Evolutionary conservation across 2,113 vertebrate genomes (phyloP).

Genomic region (Sorex araneus): DNA sequence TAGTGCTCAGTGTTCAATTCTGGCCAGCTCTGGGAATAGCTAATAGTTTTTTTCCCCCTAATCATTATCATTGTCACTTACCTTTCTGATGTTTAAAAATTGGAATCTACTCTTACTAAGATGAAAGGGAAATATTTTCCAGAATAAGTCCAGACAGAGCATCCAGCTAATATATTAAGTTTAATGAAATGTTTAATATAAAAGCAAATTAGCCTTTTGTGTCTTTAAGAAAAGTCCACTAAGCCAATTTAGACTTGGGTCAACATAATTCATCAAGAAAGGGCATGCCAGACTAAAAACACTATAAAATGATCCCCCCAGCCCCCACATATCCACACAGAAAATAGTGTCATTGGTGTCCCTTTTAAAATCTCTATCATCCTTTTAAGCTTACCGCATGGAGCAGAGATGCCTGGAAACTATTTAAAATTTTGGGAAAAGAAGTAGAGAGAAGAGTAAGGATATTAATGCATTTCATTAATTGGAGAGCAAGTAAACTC

Average conservation of each 20-base stretch:
- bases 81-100: slow-evolving; percentile 19
- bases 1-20: too few relatives aligned
- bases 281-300: slow-evolving; percentile 54
- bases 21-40: too few relatives aligned
- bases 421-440: slow-evolving; percentile 78
- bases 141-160: slow-evolving; percentile 45
- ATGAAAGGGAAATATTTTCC: slow-evolving; percentile 61
- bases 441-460: slow-evolving; percentile 65
- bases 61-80: background rate
- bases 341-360: slow-evolving; percentile 54
- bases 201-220: slow-evolving; percentile 75
- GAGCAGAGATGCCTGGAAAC: slow-evolving; percentile 71
- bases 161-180: slow-evolving; percentile 69
- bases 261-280: slow-evolving; percentile 77
- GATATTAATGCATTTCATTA: slow-evolving; percentile 86
- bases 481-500: slow-evolving; percentile 78
- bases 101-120: slow-evolving; percentile 23
- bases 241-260: slow-evolving; percentile 79
- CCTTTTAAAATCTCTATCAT: slow-evolving; percentile 49
- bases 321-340: background rate
- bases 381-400: slow-evolving; percentile 38
- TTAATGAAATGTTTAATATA: slow-evolving; percentile 84
- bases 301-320: background rate
- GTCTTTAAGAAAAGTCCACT: slow-evolving; percentile 75
- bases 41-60: background rate